Evolutionary conservation across 2,888 invertebrate genomes (phyloP).

Genomic region (Mycalesis mineus): DNA sequence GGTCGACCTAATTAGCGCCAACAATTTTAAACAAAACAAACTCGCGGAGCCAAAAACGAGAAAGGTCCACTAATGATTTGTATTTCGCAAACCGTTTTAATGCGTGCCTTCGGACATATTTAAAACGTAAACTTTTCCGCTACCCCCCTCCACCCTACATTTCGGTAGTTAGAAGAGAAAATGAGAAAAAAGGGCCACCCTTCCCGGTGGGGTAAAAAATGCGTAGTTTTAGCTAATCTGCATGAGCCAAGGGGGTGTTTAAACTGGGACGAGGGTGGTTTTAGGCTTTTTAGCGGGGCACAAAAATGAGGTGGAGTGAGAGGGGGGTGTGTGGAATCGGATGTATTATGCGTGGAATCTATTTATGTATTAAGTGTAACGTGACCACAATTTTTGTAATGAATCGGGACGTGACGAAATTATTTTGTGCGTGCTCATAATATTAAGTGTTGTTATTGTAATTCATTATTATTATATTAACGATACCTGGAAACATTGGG

Average conservation of each 20-base stretch:
- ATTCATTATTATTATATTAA: not conserved
- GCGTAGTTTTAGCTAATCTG: slow-evolving; percentile 84
- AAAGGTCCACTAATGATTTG: slow-evolving; percentile 61
- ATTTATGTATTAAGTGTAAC: slow-evolving; percentile 62
- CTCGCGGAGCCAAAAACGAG: slow-evolving; percentile 2
- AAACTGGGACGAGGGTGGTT: slow-evolving; percentile 61
- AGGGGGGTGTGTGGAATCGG: slow-evolving; percentile 69
- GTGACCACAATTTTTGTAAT: slow-evolving; percentile 30
- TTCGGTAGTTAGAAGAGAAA: slow-evolving; percentile 68
- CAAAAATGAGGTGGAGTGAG: slow-evolving; percentile 59
- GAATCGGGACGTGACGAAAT: slow-evolving; percentile 23
- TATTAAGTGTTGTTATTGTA: not conserved
- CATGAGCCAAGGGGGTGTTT: slow-evolving; percentile 65
- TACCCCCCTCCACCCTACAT: slow-evolving; percentile 51
- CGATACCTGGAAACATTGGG: not conserved
- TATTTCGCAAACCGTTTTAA: slow-evolving; percentile 68
- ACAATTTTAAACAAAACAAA: slow-evolving; percentile 9
- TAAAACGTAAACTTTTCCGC: slow-evolving; percentile 73
- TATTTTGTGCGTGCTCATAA: not conserved
- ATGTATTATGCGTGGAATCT: slow-evolving; percentile 75
- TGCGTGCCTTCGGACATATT: slow-evolving; percentile 76
- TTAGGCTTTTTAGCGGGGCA: slow-evolving; percentile 76
- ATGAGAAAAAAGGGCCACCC: slow-evolving; percentile 60
- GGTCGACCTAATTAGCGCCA: slow-evolving; percentile 7
- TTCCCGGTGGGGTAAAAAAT: slow-evolving; percentile 78